phyloP scores from a whole-genome alignment of 2,888 invertebrate genomes.

The Ceramica pisi region DNA sequence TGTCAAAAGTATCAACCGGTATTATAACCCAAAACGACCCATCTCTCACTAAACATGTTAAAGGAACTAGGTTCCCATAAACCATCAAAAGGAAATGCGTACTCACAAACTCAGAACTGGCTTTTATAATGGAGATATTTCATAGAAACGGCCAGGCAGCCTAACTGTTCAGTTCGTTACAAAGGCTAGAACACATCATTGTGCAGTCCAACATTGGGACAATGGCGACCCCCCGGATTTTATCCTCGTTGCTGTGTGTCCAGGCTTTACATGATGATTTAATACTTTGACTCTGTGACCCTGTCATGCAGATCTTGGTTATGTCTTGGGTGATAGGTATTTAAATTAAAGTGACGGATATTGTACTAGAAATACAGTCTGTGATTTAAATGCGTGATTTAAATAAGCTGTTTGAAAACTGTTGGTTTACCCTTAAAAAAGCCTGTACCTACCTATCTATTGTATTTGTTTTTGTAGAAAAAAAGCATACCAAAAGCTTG shows the following conservation, averaged over 20 bases:
- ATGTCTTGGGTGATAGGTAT: slow-evolving; percentile 19
- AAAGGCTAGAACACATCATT: slow-evolving; percentile 49
- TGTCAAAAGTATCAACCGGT: neutral
- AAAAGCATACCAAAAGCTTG: too few species aligned
- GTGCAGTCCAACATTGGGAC: slow-evolving; percentile 48
- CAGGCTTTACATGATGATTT: slow-evolving; percentile 41
- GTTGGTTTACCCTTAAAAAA: too few species aligned
- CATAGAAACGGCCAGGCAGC: slow-evolving; percentile 41
- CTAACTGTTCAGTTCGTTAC: slow-evolving; percentile 39
- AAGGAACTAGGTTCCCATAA: neutral
- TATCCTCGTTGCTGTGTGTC: slow-evolving; percentile 37
- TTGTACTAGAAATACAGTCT: neutral
- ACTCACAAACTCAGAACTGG: slow-evolving; percentile 25
- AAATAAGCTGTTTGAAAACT: too few species aligned
- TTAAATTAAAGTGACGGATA: too few species aligned
- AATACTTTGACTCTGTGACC: slow-evolving; percentile 35
- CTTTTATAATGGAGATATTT: slow-evolving; percentile 52
- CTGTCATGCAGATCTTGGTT: slow-evolving; percentile 9
- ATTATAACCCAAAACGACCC: neutral
- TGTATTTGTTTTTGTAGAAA: too few species aligned
- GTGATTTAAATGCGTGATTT: too few species aligned
- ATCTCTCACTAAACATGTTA: neutral
- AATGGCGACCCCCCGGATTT: slow-evolving; percentile 57
- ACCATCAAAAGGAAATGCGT: slow-evolving; percentile 19
- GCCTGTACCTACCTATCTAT: too few species aligned